Evolutionary conservation across 1,140 invertebrate genomes (phyloP), one percentile per base, ranked within the genome.

Genomic region (Cydia fagiglandana): DNA sequence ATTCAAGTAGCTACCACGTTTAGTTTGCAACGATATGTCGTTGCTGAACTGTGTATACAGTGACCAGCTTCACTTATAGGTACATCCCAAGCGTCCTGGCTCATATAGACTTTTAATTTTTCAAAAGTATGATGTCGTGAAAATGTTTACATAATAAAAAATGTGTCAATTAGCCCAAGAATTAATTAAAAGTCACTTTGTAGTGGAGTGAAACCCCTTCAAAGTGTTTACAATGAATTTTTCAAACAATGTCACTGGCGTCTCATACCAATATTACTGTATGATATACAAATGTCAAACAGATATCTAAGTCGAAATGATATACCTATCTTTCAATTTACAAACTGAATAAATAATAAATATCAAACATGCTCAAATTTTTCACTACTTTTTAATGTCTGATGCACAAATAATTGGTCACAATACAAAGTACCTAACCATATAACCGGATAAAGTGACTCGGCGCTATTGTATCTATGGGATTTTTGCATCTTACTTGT

Each of bases 261-360:
- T 61, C 17, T 7, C 20, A 24, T 61, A 61, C 17, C 20, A 61
- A 61, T 20, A 17, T 50, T 15, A 50, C 4, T 15, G 12, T 50
- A 24, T 9, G 6, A 10, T 12, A 20, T 17, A 20, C 20, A 24
- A 61, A 9, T 61, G 56, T 61, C 20, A 61, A 61, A 61, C 56
- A 61, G n/a, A 24, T 61, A n/a, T 61, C 17, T 61, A 61, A 17
- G 34, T 34, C 34, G 5, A 34, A 5, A 34, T 6, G 5, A 61
- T 17, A 20, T 10, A 20, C 17, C 15, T 17, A n/a, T 17, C n/a
- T 1, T 53, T 53, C 3, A 10, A 61, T 24, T 61, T 61, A 61
- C 20, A 61, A 53, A 61, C 53, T 20, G 53, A 61, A 17, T 61
- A 61, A 20, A 61, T 61, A 61, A 17, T 61, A 61, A 20, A 61